Percentiles rank a stretch among this genome's conserved stretches.
Conservation (phyloP, 2,888 invertebrate species). For the Phytoseiulus persimilis region DNA sequence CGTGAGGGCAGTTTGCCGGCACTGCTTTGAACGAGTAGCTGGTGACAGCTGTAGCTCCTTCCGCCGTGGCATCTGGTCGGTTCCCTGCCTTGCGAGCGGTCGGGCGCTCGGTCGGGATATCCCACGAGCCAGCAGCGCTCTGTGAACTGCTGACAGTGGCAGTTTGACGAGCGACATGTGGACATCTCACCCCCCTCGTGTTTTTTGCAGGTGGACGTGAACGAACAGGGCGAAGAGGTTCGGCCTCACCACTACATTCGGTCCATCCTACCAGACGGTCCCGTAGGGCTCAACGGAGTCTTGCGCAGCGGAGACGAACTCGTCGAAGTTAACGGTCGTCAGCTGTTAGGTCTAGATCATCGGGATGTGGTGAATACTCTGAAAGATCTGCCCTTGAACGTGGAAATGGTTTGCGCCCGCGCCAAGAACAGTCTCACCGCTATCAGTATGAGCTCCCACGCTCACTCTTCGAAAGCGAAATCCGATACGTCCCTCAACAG, state of each 20-base stretch:
- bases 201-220: constrained; percentile 62
- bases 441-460: neutral
- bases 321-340: constrained; percentile 73
- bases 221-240: constrained; percentile 86
- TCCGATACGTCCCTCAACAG: constrained; percentile 70
- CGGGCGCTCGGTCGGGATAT: too few species aligned
- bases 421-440: constrained; percentile 41
- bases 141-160: neutral
- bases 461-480: constrained; percentile 65
- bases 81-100: neutral
- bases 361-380: constrained; percentile 85
- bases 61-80: neutral
- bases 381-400: constrained; percentile 78
- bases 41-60: neutral
- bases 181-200: constrained; percentile 40
- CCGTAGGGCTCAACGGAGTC: constrained; percentile 81
- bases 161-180: neutral
- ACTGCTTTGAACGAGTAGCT: neutral
- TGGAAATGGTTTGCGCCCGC: constrained; percentile 80
- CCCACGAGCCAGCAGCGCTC: too few species aligned
- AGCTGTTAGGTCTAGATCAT: constrained; percentile 82
- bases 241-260: constrained; percentile 97
- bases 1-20: neutral
- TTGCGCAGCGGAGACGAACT: constrained; percentile 91
- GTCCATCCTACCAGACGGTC: constrained; percentile 91